phyloP scores from a whole-genome alignment of 2,113 vertebrate species.

The Aspidoscelis tigris region DNA sequence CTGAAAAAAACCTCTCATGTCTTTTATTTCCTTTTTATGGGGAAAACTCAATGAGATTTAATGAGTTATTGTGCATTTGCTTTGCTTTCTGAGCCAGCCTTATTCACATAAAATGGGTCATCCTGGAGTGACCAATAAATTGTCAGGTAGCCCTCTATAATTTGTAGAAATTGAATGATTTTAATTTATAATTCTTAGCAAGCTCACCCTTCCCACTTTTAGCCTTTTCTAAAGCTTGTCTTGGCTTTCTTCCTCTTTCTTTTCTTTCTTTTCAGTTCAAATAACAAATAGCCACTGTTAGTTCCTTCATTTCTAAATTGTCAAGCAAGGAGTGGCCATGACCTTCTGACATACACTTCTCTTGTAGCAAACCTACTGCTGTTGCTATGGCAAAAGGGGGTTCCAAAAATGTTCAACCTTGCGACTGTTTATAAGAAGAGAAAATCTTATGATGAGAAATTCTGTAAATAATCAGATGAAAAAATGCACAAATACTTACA shows the following conservation, averaged over 20 bases:
- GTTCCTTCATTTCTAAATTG: neutral
- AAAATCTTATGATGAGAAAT: slow-evolving; percentile 20
- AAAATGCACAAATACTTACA: slow-evolving; percentile 18
- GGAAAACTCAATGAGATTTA: slow-evolving; percentile 47
- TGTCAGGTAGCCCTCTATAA: neutral
- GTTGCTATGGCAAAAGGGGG: neutral
- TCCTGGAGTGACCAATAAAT: slow-evolving; percentile 18
- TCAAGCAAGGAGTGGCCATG: neutral
- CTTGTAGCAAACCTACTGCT: neutral
- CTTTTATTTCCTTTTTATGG: neutral
- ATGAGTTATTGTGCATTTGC: slow-evolving; percentile 28
- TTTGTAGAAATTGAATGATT: neutral
- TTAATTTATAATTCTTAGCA: neutral
- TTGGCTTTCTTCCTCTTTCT: neutral
- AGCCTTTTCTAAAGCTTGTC: neutral
- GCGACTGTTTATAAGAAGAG: slow-evolving; percentile 16
- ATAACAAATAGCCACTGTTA: slow-evolving; percentile 1
- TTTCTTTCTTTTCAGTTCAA: neutral
- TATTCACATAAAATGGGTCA: slow-evolving; percentile 15
- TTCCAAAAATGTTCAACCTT: neutral
- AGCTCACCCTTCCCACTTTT: neutral
- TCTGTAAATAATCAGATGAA: neutral
- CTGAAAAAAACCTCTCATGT: slow-evolving; percentile 22
- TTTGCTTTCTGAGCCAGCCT: slow-evolving; percentile 1
- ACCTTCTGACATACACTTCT: neutral